A percentile compares a stretch with the other conserved stretches of the same genome.
Evolutionary conservation across 1,140 invertebrate species (phyloP).

Genomic region (Caenorhabditis briggsae): DNA sequence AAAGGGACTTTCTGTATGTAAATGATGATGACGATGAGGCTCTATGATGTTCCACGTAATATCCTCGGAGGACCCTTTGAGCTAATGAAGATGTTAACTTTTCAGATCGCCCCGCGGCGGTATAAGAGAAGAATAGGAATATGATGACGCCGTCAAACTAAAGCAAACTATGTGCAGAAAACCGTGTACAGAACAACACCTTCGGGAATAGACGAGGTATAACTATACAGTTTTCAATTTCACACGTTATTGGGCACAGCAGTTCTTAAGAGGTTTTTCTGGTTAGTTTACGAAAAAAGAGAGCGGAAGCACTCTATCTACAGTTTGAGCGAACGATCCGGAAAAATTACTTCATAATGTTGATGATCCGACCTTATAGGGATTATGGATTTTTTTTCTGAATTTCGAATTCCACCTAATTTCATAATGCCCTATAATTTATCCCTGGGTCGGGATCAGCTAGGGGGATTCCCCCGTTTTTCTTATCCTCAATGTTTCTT

Average conservation of each 20-base stretch:
- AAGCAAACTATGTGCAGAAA: conserved; percentile 38
- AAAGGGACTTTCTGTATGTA: conserved; percentile 21
- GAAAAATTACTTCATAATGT: too few relatives aligned
- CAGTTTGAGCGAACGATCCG: too few relatives aligned
- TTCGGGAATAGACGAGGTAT: conserved; percentile 32
- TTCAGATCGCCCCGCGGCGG: neutral
- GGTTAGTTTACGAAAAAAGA: too few relatives aligned
- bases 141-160: neutral
- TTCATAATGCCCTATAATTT: neutral
- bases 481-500: neutral
- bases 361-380: too few relatives aligned
- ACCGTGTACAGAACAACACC: conserved; percentile 30
- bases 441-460: neutral
- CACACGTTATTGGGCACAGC: conserved; percentile 32
- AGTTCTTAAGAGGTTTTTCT: neutral
- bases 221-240: conserved; percentile 53
- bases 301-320: too few relatives aligned
- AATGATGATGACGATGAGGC: neutral
- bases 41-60: neutral
- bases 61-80: conserved; percentile 28
- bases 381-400: too few relatives aligned
- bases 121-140: neutral
- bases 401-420: too few relatives aligned
- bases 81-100: conserved; percentile 24
- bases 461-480: neutral